Percentiles rank a stretch among this genome's conserved stretches.
These are phyloP conservation scores for Hippoglossus hippoglossus DNA, from an alignment of 2,797 vertebrate genomes.

Conservation along the genomic window DNA sequence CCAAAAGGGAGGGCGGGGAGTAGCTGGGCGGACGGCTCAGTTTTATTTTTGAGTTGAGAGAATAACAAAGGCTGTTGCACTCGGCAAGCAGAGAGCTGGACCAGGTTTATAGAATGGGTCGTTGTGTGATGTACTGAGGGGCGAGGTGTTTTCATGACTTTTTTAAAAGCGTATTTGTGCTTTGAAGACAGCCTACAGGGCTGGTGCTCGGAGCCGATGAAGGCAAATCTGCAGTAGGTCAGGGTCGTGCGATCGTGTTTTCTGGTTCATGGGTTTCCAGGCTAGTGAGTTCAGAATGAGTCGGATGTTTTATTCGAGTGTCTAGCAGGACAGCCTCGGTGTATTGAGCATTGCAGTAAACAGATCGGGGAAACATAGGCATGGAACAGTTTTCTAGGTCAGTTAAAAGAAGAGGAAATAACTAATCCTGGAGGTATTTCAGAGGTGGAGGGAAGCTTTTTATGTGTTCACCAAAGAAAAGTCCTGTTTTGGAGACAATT, in stretches of 20 bases:
- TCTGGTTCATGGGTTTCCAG: constrained; percentile 62
- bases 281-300: constrained; percentile 45
- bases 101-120: constrained; percentile 25
- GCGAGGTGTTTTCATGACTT: constrained; percentile 18
- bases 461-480: constrained; percentile 53
- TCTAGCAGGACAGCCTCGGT: constrained; percentile 37
- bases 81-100: background rate
- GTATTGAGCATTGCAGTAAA: constrained; percentile 49
- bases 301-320: constrained; percentile 30
- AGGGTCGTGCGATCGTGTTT: constrained; percentile 53
- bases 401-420: constrained; percentile 59
- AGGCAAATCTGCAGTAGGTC: constrained; percentile 54
- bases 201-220: constrained; percentile 23
- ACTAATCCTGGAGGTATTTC: constrained; percentile 65
- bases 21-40: background rate
- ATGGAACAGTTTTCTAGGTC: constrained; percentile 69
- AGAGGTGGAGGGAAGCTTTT: constrained; percentile 52
- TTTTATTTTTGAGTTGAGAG: constrained; percentile 33
- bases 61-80: constrained; percentile 18
- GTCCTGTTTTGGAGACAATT: constrained; percentile 37
- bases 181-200: constrained; percentile 28
- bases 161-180: constrained; percentile 3
- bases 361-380: constrained; percentile 60
- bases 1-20: constrained; percentile 20
- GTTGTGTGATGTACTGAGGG: constrained; percentile 12